These are phyloP conservation scores for Copsychus sechellarum DNA, from an alignment of 2,113 vertebrate genomes.

Conservation along the genomic window DNA sequence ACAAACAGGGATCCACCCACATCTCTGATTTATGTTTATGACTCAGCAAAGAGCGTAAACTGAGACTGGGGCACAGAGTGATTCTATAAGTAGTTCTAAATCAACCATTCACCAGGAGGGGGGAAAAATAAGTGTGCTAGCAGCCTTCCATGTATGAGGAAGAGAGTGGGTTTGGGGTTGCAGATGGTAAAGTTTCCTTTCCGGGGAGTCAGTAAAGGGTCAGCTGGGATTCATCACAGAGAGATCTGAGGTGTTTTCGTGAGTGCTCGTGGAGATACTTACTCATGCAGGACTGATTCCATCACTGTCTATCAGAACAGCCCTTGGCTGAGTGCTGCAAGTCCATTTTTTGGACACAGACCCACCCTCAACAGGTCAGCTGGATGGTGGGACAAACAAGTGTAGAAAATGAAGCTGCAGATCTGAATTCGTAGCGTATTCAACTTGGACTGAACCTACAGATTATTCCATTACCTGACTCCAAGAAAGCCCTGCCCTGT, in stretches of 20 bases:
- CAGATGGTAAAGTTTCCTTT: background rate
- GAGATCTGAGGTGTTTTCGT: background rate
- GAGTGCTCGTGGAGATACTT: background rate
- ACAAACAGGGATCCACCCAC: constrained; percentile 54
- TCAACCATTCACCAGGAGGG: background rate
- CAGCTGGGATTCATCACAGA: background rate
- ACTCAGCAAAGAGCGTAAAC: constrained; percentile 55
- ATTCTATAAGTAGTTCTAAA: constrained; percentile 55
- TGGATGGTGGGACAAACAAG: background rate
- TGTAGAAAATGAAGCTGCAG: background rate
- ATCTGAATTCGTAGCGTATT: background rate
- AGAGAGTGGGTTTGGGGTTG: background rate
- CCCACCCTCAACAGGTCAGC: background rate
- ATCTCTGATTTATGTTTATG: constrained; percentile 56
- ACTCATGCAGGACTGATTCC: background rate
- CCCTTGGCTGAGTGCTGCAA: background rate
- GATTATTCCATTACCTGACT: background rate
- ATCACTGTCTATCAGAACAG: background rate
- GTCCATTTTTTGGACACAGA: background rate
- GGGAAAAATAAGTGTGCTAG: background rate
- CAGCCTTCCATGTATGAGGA: background rate
- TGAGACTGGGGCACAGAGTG: constrained; percentile 23
- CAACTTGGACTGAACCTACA: accelerated
- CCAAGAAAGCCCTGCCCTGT: background rate
- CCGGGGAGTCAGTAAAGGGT: background rate